Conservation (phyloP, 1,140 invertebrate species). For the Drosophila ambigua region DNA sequence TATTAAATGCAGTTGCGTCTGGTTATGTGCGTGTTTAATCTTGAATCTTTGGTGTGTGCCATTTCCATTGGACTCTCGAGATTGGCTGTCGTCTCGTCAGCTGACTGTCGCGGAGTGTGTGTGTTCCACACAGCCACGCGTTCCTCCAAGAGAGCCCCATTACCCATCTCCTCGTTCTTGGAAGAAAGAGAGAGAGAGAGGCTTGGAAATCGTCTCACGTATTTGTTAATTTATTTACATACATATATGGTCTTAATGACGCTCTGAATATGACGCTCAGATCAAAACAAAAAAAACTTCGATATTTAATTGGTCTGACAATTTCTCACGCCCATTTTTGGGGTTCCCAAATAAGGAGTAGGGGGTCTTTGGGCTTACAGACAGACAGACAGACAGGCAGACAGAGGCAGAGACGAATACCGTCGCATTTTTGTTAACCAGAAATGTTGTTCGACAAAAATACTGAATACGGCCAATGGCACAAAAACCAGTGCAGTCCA, state of each 20-base stretch:
- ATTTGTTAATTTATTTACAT: slow-evolving; percentile 4
- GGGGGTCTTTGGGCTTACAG: background rate
- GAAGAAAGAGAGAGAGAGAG: no score
- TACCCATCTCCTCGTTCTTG: no score
- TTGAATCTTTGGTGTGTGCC: background rate
- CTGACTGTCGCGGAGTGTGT: slow-evolving; percentile 12
- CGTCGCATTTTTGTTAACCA: slow-evolving; percentile 31
- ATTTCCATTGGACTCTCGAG: background rate
- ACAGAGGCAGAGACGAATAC: no score
- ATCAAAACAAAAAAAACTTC: slow-evolving; percentile 4
- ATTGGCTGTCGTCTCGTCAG: slow-evolving; percentile 2
- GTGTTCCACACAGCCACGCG: slow-evolving; percentile 1
- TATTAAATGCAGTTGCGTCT: slow-evolving; percentile 29
- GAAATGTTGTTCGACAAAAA: slow-evolving; percentile 25
- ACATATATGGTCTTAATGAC: slow-evolving; percentile 49
- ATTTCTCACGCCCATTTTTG: slow-evolving; percentile 74
- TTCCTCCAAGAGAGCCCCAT: background rate
- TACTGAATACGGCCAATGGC: slow-evolving; percentile 22
- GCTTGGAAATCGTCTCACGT: slow-evolving; percentile 2
- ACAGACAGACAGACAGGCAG: background rate
- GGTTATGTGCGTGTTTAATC: slow-evolving; percentile 14
- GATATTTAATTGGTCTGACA: slow-evolving; percentile 31
- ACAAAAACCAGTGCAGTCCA: slow-evolving; percentile 38
- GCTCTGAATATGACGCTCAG: slow-evolving; percentile 51
- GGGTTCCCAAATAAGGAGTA: slow-evolving; percentile 6